Evolutionary conservation across 1,140 invertebrate genomes (phyloP), one percentile per base, ranked within the genome.

Genomic region (Plectus sambesii): DNA sequence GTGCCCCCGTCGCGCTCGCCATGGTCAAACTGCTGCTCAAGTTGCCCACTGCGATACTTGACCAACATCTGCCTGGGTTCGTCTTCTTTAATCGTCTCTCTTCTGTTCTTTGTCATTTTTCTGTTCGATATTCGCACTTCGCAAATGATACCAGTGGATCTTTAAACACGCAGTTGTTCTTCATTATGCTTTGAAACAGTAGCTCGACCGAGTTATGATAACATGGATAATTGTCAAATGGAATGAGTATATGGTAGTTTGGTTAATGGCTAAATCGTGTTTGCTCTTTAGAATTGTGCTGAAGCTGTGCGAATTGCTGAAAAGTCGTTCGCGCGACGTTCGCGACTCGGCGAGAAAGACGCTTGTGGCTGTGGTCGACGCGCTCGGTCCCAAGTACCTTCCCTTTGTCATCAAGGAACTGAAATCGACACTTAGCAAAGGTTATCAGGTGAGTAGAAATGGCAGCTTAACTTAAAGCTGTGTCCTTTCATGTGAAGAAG

Each of bases 11-110:
- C 55, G 87, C 87, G 1, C 70, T 94, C 30, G 87, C 90, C 1
- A 76, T 92, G 55, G 84, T 94, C 0, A 93, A 93, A 66, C 64
- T 98, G 19, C 66, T 98, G 8, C 85, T 93, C 61, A 82, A 82
- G 58, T 72, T 97, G 29, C 89, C 90, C 0, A 72, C 47, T 26
- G 41, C 35, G 77, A 53, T 86, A 23, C 63, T 93, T 12, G 77
- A 83, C 29, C 70, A 76, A 40, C 83, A 87, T 72, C 69, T 94
- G 29, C 81, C 85, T 24, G 80, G 82, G 83, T 84, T 72, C 75
- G 70, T 73, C 47, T 25, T 42, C 12, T 12, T 43, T 1, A 60
- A 43, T 19, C 26, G 30, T 24, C 47, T 47, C 42, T 26, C 8
- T 26, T n/a, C n/a, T n/a, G n/a, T n/a, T n/a, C n/a, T n/a, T n/a